These are phyloP conservation scores for Parnassius glacialis DNA, from an alignment of 2,888 invertebrate species.

Conservation along the genomic window DNA sequence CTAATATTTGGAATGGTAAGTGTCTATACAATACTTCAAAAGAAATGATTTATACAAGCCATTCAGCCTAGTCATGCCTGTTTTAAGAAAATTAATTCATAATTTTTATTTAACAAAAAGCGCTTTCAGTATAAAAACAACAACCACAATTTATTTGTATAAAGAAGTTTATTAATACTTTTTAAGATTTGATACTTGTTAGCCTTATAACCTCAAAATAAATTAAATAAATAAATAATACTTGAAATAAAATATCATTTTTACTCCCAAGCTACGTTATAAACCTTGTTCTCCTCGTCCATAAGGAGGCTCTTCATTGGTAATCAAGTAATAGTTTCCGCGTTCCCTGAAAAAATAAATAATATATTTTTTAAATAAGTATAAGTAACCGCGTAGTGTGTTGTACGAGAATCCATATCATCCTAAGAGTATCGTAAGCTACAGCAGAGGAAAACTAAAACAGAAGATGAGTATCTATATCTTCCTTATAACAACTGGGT, in stretches of 20 bases:
- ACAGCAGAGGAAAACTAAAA: too few relatives aligned
- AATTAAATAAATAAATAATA: background rate
- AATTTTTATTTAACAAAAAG: conserved; percentile 4
- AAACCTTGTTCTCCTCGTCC: conserved; percentile 59
- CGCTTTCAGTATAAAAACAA: conserved; percentile 2
- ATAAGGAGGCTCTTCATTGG: conserved; percentile 50
- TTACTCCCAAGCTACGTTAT: conserved; percentile 29
- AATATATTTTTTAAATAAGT: background rate
- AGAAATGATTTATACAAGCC: conserved; percentile 16
- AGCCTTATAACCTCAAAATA: background rate
- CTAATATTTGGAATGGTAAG: conserved; percentile 61
- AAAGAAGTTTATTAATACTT: background rate
- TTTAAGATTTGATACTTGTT: background rate
- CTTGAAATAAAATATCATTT: background rate
- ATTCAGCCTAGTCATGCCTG: conserved; percentile 40
- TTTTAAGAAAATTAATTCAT: conserved; percentile 11
- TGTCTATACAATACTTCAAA: conserved; percentile 39
- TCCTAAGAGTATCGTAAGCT: too few relatives aligned
- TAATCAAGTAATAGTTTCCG: conserved; percentile 63
- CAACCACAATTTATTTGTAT: conserved; percentile 2
- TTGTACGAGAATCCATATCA: too few relatives aligned
- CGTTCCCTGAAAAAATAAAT: conserved; percentile 37
- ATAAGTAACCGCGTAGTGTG: too few relatives aligned
- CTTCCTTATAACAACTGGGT: too few relatives aligned
- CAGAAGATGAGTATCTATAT: too few relatives aligned